These are phyloP conservation scores for Philaethria dido DNA, from an alignment of 2,888 invertebrate species.

Conservation along the genomic window DNA sequence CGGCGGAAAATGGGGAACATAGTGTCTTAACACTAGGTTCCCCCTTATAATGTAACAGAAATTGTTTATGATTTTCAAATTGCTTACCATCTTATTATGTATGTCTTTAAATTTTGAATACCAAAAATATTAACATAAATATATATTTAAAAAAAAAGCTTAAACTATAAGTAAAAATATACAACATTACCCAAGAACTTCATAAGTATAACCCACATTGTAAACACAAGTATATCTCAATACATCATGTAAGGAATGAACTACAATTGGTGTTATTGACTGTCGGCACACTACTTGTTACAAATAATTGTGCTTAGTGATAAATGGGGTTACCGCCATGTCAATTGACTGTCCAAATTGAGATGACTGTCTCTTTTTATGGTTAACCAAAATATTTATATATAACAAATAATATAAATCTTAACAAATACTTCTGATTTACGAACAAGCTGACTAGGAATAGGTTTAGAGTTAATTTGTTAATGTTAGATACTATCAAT, in stretches of 20 bases:
- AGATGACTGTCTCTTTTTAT: slow-evolving; percentile 14
- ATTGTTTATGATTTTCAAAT: neutral
- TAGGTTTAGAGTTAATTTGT: too few relatives aligned
- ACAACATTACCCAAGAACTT: slow-evolving; percentile 31
- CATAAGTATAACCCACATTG: slow-evolving; percentile 25
- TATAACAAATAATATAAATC: too few relatives aligned
- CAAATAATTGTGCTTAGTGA: slow-evolving; percentile 31
- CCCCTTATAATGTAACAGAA: too few relatives aligned
- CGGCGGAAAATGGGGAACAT: too few relatives aligned
- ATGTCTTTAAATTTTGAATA: too few relatives aligned
- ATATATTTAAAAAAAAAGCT: neutral
- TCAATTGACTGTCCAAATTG: slow-evolving; percentile 39
- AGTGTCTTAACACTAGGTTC: too few relatives aligned
- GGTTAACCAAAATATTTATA: neutral
- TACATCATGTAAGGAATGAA: slow-evolving; percentile 21
- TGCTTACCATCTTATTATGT: too few relatives aligned
- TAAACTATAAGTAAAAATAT: neutral
- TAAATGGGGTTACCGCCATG: slow-evolving; percentile 35
- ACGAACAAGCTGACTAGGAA: too few relatives aligned
- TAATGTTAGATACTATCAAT: too few relatives aligned
- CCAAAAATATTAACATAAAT: too few relatives aligned
- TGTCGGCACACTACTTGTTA: slow-evolving; percentile 20
- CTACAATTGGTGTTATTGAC: slow-evolving; percentile 36
- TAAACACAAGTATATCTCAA: slow-evolving; percentile 8
- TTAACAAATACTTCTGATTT: too few relatives aligned